Conservation (phyloP, 2,113 vertebrate genomes). For the Fregetta grallaria region DNA sequence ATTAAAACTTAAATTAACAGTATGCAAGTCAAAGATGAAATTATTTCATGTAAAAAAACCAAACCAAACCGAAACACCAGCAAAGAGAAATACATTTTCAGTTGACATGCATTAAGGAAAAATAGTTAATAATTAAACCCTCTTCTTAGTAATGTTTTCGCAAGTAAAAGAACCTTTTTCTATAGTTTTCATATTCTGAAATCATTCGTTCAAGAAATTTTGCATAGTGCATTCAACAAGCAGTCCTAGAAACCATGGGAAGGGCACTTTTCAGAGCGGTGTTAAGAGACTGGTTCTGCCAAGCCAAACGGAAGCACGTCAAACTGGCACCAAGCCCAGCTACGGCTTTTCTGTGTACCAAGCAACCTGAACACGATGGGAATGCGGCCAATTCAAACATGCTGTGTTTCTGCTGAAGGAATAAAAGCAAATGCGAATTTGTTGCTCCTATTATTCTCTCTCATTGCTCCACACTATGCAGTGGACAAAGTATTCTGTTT, state of each 20-base stretch:
- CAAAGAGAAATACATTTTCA: background rate
- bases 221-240: background rate
- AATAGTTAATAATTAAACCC: background rate
- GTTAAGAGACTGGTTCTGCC: background rate
- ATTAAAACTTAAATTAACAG: background rate
- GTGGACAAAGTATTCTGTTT: background rate
- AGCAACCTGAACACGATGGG: background rate
- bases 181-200: background rate
- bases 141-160: background rate
- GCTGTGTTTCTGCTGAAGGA: background rate
- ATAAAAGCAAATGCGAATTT: background rate
- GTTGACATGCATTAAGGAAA: background rate
- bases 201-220: background rate
- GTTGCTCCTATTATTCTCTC: background rate
- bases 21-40: background rate
- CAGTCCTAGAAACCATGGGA: background rate
- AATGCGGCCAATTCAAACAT: background rate
- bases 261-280: background rate
- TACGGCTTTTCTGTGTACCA: background rate
- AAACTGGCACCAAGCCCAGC: background rate
- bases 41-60: background rate
- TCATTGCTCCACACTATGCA: background rate
- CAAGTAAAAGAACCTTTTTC: background rate
- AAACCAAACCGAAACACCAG: background rate
- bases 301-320: background rate